A percentile compares a stretch with the other conserved stretches of the same genome.
Evolutionary conservation across 1,140 invertebrate species (phyloP).

Genomic region (Papilio polytes): DNA sequence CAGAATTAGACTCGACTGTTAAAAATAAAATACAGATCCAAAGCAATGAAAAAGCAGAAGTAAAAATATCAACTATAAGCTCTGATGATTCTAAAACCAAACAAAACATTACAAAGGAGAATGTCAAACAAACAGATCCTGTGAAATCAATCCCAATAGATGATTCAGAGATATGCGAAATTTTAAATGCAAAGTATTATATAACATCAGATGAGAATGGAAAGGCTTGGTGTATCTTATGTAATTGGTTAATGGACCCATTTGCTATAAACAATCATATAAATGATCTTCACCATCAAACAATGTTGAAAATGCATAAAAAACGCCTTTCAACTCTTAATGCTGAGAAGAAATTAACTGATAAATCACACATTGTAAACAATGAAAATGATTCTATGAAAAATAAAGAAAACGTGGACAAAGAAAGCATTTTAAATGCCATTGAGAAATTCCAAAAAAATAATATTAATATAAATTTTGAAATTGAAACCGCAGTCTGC

Average conservation of each 20-base stretch:
- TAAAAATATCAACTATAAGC: background rate
- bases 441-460: conserved; percentile 46
- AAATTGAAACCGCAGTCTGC: conserved; percentile 44
- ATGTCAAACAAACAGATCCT: background rate
- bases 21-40: background rate
- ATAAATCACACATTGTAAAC: background rate
- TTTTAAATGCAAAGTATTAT: conserved; percentile 44
- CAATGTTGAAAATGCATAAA: conserved; percentile 47
- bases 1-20: background rate
- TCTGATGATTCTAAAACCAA: background rate
- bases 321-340: conserved; percentile 41
- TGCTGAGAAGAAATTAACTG: conserved; percentile 23
- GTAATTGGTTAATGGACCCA: conserved; percentile 43
- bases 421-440: conserved; percentile 39
- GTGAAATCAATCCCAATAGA: conserved; percentile 11
- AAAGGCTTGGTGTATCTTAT: conserved; percentile 44
- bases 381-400: background rate
- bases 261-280: conserved; percentile 30
- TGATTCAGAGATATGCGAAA: conserved; percentile 43
- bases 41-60: background rate
- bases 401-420: conserved; percentile 1
- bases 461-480: conserved; percentile 49
- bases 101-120: conserved; percentile 8
- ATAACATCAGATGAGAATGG: conserved; percentile 35
- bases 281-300: conserved; percentile 44